Evolutionary conservation across 2,797 vertebrate species (phyloP), one percentile per base, ranked within the genome.

Genomic region (Tapirus indicus): DNA sequence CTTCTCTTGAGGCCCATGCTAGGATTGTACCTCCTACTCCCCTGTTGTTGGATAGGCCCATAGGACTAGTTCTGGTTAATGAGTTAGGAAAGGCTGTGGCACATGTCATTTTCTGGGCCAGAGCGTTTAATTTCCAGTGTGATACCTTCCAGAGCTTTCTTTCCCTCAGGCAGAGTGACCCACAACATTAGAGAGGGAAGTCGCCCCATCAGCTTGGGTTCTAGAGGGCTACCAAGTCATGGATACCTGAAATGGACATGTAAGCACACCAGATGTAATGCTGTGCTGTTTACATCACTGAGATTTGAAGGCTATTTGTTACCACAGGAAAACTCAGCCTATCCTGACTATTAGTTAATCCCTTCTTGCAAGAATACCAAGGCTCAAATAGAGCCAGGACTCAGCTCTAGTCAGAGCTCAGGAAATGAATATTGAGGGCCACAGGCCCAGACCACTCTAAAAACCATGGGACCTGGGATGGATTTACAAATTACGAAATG

Each of bases 21-120:
- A 75, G 49, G 58, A 52, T 7, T 74, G 7, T 23, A 77, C 80
- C 23, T 93, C 38, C 27, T 78, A 56, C n/a, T 17, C 35, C 11
- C 9, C 54, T 58, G 10, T 52, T 23, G 18, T n/a, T 75, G 32
- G 32, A 80, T 85, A 17, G 60, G 16, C n/a, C 41, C 23, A 18
- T 9, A 38, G 49, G 2, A 64, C n/a, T 62, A 84, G 29, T 68
- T 91, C 82, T 83, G 47, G 58, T 82, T n/a, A 82, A 82, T 41
- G 44, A 89, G 29, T 97, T 86, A 35, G 38, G 9, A 95, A 29
- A 92, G 8, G 85, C 1, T 9, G 1, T 71, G 47, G 83, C 29
- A 44, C 52, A 27, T 68, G n/a, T 74, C 75, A 94, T 90, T 86
- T 90, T 91, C 62, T 88, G 35, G 9, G 32, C 49, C 60, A 94